Base-by-base conservation (phyloP, 2,888 invertebrate genomes). In the Augiades crinisus region DNA sequence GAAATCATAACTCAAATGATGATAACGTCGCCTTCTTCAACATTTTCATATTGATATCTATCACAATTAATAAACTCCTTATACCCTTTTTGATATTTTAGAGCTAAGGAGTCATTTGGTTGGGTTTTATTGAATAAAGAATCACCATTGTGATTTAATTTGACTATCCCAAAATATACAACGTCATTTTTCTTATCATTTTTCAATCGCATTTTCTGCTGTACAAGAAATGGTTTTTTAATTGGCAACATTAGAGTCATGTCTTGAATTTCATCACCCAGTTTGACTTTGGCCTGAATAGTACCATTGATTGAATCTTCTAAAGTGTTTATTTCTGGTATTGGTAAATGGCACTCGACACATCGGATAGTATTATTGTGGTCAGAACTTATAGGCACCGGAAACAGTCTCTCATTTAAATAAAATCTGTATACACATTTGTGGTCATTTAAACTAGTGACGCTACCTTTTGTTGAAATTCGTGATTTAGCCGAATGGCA, bases 381-480 rank as follows among this genome's bases (percentile, higher is more conserved):
- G 50, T 91, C 91, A 6, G 73, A 65, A 34, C 81, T 83, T 7
- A 91, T 57, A 0, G 91, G 88, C 10, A 91, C 88, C 0, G 92
- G 91, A 56, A 92, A 91, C 7, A 92, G 67, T 44, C 92, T 72
- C 3, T 92, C 90, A 55, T 93, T 92, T 8, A 93, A 68, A 62
- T 87, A 79, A 56, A 90, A 92, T 43, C 91, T 85, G 56, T 92
- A 91, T 0, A 90, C 70, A 46, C 92, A 92, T 59, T 80, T 81
- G 56, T 91, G 91, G 7, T 83, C 66, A 1, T 63, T 67, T 5
- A 80, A 55, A 40, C 60, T 71, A 0, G 69, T 75, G 1, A 57
- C 73, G 16, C 70, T 78, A 0, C 64, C 66, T 43, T 64, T 74
- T 3, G 50, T 64, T 13, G 71, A 70, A 0, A 83, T 61, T 49